Percentiles rank a stretch among this genome's conserved stretches.
phyloP scores from a whole-genome alignment of 2,888 invertebrate genomes.

The Blomia tropicalis region DNA sequence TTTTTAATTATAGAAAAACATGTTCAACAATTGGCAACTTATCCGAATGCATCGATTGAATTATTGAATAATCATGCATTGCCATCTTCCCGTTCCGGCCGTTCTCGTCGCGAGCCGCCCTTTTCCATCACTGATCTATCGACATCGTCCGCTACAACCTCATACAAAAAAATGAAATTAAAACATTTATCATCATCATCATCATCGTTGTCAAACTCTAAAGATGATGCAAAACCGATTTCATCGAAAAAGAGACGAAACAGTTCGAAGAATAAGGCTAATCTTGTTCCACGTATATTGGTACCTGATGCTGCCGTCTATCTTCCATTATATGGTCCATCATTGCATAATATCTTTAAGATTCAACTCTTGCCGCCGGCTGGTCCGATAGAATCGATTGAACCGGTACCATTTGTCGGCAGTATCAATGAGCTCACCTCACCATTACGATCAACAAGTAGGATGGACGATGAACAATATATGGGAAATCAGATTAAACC shows the following conservation, averaged over 20 bases:
- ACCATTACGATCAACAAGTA: neutral
- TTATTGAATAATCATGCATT: too few species aligned
- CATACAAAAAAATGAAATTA: conserved; percentile 11
- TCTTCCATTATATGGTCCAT: conserved; percentile 20
- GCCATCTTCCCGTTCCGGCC: too few species aligned
- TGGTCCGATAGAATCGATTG: conserved; percentile 4
- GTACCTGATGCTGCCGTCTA: conserved; percentile 12
- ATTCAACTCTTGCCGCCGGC: conserved; percentile 17
- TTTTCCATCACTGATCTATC: too few species aligned
- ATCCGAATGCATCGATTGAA: too few species aligned
- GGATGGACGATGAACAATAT: neutral
- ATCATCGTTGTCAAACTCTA: too few species aligned
- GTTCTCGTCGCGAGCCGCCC: too few species aligned
- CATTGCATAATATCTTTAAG: conserved; percentile 2
- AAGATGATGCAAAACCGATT: too few species aligned
- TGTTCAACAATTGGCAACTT: too few species aligned
- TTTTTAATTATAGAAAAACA: too few species aligned
- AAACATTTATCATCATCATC: neutral
- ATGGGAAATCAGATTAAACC: neutral
- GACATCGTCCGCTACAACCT: neutral
- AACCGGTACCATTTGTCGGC: neutral
- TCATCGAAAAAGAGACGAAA: conserved; percentile 1
- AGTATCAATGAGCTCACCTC: neutral
- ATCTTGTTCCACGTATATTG: conserved; percentile 15
- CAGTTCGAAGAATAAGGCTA: neutral